A percentile compares a stretch with the other conserved stretches of the same genome.
These are phyloP conservation scores for Gallinago undulata DNA, from an alignment of 2,113 vertebrate species.

Conservation along the genomic window DNA sequence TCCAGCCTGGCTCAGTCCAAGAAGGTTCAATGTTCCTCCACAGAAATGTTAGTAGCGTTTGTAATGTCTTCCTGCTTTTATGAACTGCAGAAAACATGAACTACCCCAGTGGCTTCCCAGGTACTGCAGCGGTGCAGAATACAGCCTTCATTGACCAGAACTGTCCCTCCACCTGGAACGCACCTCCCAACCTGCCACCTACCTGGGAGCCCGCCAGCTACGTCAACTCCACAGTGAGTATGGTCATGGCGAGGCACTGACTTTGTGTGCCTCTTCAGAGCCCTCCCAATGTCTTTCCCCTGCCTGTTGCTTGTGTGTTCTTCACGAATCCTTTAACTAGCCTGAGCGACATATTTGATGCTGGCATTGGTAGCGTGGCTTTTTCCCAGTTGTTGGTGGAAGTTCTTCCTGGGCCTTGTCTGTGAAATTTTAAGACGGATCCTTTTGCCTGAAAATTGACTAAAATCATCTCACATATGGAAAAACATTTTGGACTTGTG, in stretches of 20 bases:
- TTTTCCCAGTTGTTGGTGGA: neutral
- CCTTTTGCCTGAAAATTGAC: neutral
- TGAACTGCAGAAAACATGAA: conserved; percentile 78
- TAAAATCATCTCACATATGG: neutral
- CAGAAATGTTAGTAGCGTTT: neutral
- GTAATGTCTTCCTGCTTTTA: neutral
- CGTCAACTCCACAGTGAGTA: conserved; percentile 75
- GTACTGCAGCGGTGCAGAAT: conserved; percentile 70
- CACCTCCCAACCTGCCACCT: conserved; percentile 59
- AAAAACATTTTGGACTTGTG: neutral
- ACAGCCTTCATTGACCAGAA: conserved; percentile 74
- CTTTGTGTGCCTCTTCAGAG: neutral
- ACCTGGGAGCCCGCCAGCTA: conserved; percentile 75
- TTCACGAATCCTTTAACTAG: neutral
- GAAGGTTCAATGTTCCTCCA: neutral
- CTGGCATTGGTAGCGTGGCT: neutral
- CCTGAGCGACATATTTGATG: neutral
- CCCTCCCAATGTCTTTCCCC: neutral
- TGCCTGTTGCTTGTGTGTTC: neutral
- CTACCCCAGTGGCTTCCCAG: conserved; percentile 74
- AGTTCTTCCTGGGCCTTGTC: neutral
- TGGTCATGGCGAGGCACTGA: neutral
- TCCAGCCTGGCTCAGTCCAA: neutral
- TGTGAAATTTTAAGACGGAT: neutral
- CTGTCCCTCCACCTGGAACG: conserved; percentile 74